phyloP scores from a whole-genome alignment of 2,888 invertebrate species.

The Augochlorella aurata region DNA sequence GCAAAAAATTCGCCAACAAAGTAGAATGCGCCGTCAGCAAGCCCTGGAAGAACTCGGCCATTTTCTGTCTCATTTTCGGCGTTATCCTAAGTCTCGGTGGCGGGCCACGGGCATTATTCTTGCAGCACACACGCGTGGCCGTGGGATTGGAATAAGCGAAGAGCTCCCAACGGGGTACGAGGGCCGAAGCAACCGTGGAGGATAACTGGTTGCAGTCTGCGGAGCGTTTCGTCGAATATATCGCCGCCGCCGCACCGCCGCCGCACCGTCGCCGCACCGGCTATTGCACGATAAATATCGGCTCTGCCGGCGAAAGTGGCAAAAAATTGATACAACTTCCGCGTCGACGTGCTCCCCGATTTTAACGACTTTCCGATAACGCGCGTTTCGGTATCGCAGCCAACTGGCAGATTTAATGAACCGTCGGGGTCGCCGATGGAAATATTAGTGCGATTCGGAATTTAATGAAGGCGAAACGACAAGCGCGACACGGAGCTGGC shows the following conservation, averaged over 20 bases:
- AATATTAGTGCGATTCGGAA: constrained; percentile 26
- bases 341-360: constrained; percentile 26
- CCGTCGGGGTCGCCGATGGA: constrained; percentile 19
- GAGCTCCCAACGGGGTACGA: constrained; percentile 47
- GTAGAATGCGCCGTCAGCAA: background rate
- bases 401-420: constrained; percentile 35
- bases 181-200: constrained; percentile 53
- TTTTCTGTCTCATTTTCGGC: background rate
- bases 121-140: background rate
- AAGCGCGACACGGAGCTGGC: background rate
- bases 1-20: no score
- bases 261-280: background rate
- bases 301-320: constrained; percentile 42
- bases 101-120: constrained; percentile 19
- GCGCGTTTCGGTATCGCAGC: constrained; percentile 15
- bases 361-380: constrained; percentile 51
- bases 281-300: constrained; percentile 62
- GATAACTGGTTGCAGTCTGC: constrained; percentile 59
- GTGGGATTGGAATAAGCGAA: constrained; percentile 58
- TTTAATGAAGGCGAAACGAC: constrained; percentile 15
- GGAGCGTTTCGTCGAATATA: constrained; percentile 55
- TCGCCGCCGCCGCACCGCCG: constrained; percentile 25
- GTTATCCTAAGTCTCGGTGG: background rate
- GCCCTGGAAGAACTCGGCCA: background rate
- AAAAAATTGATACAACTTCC: constrained; percentile 38